These are phyloP conservation scores for Pseudomyrmex concolor DNA, from an alignment of 1,140 invertebrate genomes.

Conservation along the genomic window DNA sequence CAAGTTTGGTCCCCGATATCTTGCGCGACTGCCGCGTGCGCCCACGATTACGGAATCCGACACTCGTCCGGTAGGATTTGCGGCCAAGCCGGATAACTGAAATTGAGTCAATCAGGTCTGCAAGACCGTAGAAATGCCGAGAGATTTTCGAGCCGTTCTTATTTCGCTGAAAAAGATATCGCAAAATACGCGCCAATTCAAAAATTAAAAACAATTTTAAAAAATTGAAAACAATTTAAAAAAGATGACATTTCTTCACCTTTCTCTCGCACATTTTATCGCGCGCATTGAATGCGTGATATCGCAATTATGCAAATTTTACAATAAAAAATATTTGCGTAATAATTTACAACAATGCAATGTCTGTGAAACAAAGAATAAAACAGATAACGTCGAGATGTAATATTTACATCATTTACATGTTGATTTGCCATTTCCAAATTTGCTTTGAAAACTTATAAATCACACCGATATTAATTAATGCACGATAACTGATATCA, in stretches of 20 bases:
- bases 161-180: neutral
- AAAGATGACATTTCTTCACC: too few species aligned
- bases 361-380: too few species aligned
- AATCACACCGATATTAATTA: neutral
- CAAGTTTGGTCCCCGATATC: conserved; percentile 42
- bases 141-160: neutral
- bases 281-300: too few species aligned
- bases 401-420: too few species aligned
- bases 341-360: neutral
- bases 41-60: conserved; percentile 28
- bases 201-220: too few species aligned
- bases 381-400: too few species aligned
- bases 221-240: too few species aligned
- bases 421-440: neutral
- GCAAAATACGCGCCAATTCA: neutral
- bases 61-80: conserved; percentile 2
- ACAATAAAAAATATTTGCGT: too few species aligned
- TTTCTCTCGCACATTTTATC: too few species aligned
- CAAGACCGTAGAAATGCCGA: neutral
- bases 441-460: neutral
- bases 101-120: conserved; percentile 31
- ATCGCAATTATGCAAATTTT: too few species aligned
- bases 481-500: neutral
- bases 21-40: neutral
- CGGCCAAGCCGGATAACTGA: conserved; percentile 33